Evolutionary conservation across 2,797 vertebrate species (phyloP).

Genomic region (Dermochelys coriacea): DNA sequence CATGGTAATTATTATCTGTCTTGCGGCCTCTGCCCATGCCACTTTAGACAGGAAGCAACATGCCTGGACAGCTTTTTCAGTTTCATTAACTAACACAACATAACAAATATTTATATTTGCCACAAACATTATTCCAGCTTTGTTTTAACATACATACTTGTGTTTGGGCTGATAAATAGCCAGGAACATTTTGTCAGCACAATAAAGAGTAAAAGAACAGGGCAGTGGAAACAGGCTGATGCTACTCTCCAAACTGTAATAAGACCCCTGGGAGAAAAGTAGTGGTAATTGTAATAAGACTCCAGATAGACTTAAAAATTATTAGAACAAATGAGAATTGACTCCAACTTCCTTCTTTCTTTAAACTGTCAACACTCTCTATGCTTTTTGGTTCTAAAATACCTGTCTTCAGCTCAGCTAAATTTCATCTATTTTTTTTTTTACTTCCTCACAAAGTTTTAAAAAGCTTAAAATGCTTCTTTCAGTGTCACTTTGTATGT

Average conservation of each 20-base stretch:
- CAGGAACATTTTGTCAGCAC: slow-evolving; percentile 53
- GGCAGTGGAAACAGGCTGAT: slow-evolving; percentile 34
- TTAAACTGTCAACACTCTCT: slow-evolving; percentile 65
- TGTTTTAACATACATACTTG: slow-evolving; percentile 38
- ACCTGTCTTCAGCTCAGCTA: slow-evolving; percentile 44
- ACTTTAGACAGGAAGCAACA: slow-evolving; percentile 22
- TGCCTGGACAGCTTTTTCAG: not conserved
- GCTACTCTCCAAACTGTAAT: slow-evolving; percentile 42
- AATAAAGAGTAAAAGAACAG: slow-evolving; percentile 2
- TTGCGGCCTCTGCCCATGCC: slow-evolving; percentile 9
- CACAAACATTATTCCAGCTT: slow-evolving; percentile 38
- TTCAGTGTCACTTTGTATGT: slow-evolving; percentile 39
- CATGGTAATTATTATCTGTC: slow-evolving; percentile 12
- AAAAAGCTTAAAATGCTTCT: slow-evolving; percentile 52
- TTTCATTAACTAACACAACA: not conserved
- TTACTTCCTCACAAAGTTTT: slow-evolving; percentile 59
- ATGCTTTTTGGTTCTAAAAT: slow-evolving; percentile 43
- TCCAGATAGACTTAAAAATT: slow-evolving; percentile 51
- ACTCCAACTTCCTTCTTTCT: slow-evolving; percentile 57
- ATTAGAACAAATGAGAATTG: slow-evolving; percentile 35
- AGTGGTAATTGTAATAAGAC: slow-evolving; percentile 44
- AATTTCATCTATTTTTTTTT: slow-evolving; percentile 31
- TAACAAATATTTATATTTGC: slow-evolving; percentile 26
- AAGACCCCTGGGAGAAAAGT: slow-evolving; percentile 46
- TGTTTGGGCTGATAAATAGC: slow-evolving; percentile 43